Evolutionary conservation across 2,888 invertebrate species (phyloP).

Genomic region (Drosophila gaucha): DNA sequence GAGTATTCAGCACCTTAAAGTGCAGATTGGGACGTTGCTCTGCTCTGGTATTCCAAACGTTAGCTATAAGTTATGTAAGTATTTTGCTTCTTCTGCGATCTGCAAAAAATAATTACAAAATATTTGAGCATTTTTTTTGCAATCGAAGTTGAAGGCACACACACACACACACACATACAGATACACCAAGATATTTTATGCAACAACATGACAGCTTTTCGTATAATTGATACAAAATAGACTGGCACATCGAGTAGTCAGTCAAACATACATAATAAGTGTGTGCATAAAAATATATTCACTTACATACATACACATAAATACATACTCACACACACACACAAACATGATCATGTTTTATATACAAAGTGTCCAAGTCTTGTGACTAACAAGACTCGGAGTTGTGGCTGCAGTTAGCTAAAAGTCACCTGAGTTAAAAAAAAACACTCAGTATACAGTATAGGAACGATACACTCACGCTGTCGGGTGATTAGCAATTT

Average conservation of each 20-base stretch:
- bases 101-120: slow-evolving; percentile 66
- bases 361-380: slow-evolving; percentile 40
- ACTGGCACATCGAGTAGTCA: slow-evolving; percentile 15
- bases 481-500: slow-evolving; percentile 31
- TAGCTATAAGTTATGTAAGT: slow-evolving; percentile 27
- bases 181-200: slow-evolving; percentile 37
- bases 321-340: slow-evolving; percentile 6
- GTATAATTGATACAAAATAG: slow-evolving; percentile 48
- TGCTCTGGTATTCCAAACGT: slow-evolving; percentile 60
- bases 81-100: slow-evolving; percentile 42
- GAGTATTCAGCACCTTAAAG: slow-evolving; percentile 54
- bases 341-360: slow-evolving; percentile 14
- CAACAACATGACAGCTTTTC: slow-evolving; percentile 53
- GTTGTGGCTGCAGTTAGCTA: slow-evolving; percentile 15
- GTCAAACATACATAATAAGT: slow-evolving; percentile 1
- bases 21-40: slow-evolving; percentile 22
- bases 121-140: slow-evolving; percentile 36
- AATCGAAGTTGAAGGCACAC: slow-evolving; percentile 32
- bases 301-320: too few relatives aligned
- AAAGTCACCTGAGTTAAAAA: slow-evolving; percentile 51
- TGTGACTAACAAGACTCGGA: slow-evolving; percentile 16
- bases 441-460: slow-evolving; percentile 11
- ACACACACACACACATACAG: slow-evolving; percentile 4
- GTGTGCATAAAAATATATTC: too few relatives aligned
- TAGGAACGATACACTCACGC: slow-evolving; percentile 12